These are phyloP conservation scores for Chorisops tibialis DNA, from an alignment of 2,888 invertebrate genomes.

Conservation along the genomic window DNA sequence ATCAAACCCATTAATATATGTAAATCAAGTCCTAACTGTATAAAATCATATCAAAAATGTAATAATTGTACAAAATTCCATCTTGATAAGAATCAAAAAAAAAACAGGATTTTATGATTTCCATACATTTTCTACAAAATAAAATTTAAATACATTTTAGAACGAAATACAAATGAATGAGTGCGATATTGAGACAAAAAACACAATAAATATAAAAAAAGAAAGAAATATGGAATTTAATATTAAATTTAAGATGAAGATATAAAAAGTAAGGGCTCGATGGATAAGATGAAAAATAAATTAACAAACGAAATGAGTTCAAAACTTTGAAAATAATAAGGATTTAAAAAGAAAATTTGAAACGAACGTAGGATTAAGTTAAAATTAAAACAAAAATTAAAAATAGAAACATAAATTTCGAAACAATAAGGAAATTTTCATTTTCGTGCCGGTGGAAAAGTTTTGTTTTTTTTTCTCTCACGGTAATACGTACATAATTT, in stretches of 20 bases:
- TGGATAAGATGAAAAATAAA: neutral
- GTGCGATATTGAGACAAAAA: neutral
- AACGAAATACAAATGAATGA: neutral
- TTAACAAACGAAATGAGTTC: neutral
- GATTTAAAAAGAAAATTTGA: neutral
- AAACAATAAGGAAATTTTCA: neutral
- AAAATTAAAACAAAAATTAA: neutral
- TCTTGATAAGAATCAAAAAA: neutral
- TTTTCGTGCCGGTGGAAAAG: neutral
- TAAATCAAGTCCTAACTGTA: slow-evolving; percentile 1
- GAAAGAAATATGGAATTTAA: slow-evolving; percentile 1
- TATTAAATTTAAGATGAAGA: slow-evolving; percentile 1
- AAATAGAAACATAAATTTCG: neutral
- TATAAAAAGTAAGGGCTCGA: slow-evolving; percentile 4
- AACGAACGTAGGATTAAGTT: no score
- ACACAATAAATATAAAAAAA: neutral
- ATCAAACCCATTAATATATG: no score
- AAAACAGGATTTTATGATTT: no score
- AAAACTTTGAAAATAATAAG: neutral
- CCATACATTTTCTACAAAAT: slow-evolving; percentile 30
- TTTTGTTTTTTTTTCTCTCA: slow-evolving; percentile 11
- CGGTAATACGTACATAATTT: no score
- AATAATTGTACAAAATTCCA: slow-evolving; percentile 21
- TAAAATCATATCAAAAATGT: slow-evolving; percentile 29
- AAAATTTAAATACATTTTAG: neutral